Percentiles rank a stretch among this genome's conserved stretches.
Evolutionary conservation across 2,113 vertebrate species (phyloP).

Genomic region (Etheostoma cragini): DNA sequence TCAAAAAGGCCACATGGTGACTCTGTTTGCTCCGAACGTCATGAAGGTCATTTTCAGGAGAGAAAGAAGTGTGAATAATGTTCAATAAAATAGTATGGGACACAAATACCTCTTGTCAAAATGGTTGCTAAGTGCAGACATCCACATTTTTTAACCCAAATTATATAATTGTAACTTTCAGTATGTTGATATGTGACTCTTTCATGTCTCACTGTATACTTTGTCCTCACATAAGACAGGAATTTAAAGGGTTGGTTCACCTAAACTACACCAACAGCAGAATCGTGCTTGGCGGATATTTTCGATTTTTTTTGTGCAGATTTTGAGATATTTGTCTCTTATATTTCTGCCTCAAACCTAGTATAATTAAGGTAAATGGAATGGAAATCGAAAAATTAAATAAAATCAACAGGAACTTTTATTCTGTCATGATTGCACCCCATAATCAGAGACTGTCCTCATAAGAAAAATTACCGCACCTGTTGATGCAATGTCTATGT

Average conservation of each 20-base stretch:
- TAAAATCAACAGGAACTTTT: too few species aligned
- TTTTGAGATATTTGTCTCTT: not conserved
- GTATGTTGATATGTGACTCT: not conserved
- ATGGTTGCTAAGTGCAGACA: not conserved
- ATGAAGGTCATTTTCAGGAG: constrained; percentile 28
- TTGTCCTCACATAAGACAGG: not conserved
- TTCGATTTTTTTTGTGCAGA: not conserved
- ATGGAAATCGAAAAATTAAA: too few species aligned
- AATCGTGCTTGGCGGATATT: not conserved
- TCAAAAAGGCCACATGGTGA: constrained; percentile 25
- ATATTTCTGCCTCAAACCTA: not conserved
- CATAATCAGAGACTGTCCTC: not conserved
- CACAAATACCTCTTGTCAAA: constrained; percentile 18
- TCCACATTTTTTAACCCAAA: not conserved
- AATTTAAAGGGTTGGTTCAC: not conserved
- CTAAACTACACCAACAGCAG: not conserved
- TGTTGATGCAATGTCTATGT: not conserved
- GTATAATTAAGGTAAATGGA: not conserved
- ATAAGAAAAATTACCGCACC: not conserved
- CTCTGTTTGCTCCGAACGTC: constrained; percentile 34
- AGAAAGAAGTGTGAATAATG: constrained; percentile 29
- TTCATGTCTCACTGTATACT: not conserved
- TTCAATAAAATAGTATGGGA: not conserved
- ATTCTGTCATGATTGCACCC: too few species aligned
- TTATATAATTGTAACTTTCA: not conserved